Base-by-base conservation (phyloP, 2,888 invertebrate species). In the Rhaphigaster nebulosa region DNA sequence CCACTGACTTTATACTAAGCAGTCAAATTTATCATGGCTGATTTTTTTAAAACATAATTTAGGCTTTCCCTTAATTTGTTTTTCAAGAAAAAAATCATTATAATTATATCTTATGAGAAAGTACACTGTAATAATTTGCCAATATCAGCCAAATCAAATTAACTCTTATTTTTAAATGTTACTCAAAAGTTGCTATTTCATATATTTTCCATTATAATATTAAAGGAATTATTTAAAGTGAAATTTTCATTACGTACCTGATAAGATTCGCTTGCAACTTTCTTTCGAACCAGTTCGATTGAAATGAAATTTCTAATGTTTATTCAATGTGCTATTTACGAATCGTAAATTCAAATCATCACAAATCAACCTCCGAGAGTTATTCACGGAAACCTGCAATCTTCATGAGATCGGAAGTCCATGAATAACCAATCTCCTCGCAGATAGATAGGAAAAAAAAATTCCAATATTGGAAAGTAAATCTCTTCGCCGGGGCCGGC, bases 381-480 rank as follows among this genome's bases (percentile, higher is more conserved):
- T 70, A 70, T 76, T 38, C 70, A 15, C 8, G 20, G 38, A 20
- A 76, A 76, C 70, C 20, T 76, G 70, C 70, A 76, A 76, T 76
- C 70, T 76, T 76, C 34, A 0, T 38, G 15, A 23, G 34, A 38
- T 76, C 70, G 70, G 70, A 76, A 76, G 70, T 38, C 70, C 70
- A 76, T 76, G 70, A 76, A 76, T 76, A 76, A 76, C 20, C 70
- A 76, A 76, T 76, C 70, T 76, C 70, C 70, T 20, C 6, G 34
- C 20, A 38, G 70, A 23, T 76, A 76, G 38, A 29, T 65, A 65
- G 65, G 29, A 2, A 23, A 76, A 76, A 65, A 65, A n/a, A 65
- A 76, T n/a, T 76, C 70, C 70, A 38, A 76, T 76, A 76, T 76
- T 38, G 34, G 70, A 76, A 76, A 76, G 38, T 76, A 34, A 76